phyloP scores from a whole-genome alignment of 2,113 vertebrate species.

The Amazona guildingii region DNA sequence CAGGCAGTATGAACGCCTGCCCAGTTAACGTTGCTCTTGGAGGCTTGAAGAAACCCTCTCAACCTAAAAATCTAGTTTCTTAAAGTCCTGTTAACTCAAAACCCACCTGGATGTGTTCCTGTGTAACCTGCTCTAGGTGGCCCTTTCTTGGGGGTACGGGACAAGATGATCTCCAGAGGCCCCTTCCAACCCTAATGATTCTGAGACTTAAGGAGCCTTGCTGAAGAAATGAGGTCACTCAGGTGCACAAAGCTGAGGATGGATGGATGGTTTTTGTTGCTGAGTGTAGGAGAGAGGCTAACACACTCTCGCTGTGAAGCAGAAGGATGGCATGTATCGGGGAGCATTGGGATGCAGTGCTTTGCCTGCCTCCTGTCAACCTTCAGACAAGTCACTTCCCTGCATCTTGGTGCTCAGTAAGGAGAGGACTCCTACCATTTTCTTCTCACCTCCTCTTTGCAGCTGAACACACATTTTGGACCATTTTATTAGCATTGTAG shows the following conservation, averaged over 20 bases:
- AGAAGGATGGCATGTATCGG: neutral
- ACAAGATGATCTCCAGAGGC: neutral
- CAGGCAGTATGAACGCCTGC: neutral
- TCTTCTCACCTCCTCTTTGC: neutral
- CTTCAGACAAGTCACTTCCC: neutral
- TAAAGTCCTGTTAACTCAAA: neutral
- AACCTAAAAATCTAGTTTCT: neutral
- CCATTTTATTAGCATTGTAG: neutral
- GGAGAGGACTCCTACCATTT: neutral
- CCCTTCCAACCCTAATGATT: neutral
- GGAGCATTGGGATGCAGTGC: rapidly evolving
- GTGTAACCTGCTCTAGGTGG: neutral
- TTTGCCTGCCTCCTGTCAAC: neutral
- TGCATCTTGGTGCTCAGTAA: neutral
- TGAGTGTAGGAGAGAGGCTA: rapidly evolving
- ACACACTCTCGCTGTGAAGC: neutral
- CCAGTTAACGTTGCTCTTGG: neutral
- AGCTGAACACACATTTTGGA: neutral
- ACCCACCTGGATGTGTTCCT: neutral
- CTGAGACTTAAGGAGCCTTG: neutral
- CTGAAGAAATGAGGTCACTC: neutral
- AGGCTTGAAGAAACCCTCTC: neutral
- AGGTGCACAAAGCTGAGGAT: neutral
- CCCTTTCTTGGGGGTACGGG: neutral
- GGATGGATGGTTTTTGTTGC: neutral